Base-by-base conservation (phyloP, 2,888 invertebrate genomes). In the Phengaris arion region DNA sequence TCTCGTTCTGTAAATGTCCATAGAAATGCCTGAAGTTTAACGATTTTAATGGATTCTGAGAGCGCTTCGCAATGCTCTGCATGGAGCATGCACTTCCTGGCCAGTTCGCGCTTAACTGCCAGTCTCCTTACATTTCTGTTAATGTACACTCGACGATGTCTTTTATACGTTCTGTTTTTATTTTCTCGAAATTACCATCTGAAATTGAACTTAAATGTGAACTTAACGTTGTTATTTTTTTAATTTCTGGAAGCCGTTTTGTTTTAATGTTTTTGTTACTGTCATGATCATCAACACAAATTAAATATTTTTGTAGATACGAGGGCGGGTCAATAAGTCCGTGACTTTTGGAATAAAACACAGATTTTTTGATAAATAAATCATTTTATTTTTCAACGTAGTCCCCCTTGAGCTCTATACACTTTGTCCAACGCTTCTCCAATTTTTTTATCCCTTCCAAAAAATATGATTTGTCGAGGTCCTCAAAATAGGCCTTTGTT, bases 21-120 rank as follows among this genome's bases (percentile, higher is more conserved):
- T 52, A 12, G 52, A 13, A 52, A 15, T 22, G n/a, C 35, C 72
- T 54, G 13, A 54, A 72, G 72, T 72, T 72, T 72, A 52, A 54
- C 52, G 72, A 54, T 72, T 35, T 72, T 52, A 72, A 72, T 72
- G 72, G 52, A 72, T 54, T 72, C 54, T 12, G 52, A 72, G 52
- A 72, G 72, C 52, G 72, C 72, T 72, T 35, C 22, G 54, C 72
- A 13, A 13, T 54, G 54, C 72, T 72, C 54, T n/a, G 72, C 72
- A 52, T 15, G 72, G 54, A 54, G 72, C 72, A 52, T 15, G 72
- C 72, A 54, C 72, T 72, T 72, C 72, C 54, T 22, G 54, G 3
- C 52, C 72, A 12, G 52, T 54, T 15, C 52, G 54, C 35, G 72
- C 45, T 72, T 35, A 72, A 72, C 22, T 52, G 72, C 52, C 45